phyloP scores from a whole-genome alignment of 2,113 vertebrate species.

The Hypanus sabinus region DNA sequence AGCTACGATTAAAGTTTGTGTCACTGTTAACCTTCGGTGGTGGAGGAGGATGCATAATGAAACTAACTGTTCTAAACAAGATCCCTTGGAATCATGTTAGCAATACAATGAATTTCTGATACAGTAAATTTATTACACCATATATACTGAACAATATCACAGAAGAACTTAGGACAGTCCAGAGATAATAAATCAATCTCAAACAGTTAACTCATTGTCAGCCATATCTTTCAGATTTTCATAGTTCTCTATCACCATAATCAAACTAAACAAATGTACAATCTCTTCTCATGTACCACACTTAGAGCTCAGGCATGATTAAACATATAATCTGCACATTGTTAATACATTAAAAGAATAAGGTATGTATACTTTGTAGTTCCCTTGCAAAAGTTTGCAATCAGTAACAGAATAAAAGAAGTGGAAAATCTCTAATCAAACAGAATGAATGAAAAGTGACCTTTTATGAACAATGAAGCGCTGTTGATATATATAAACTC shows the following conservation, averaged over 20 bases:
- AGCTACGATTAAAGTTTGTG: neutral
- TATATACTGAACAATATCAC: neutral
- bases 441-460: neutral
- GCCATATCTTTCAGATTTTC: neutral
- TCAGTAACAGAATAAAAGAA: neutral
- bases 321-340: neutral
- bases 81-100: slow-evolving; percentile 6
- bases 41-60: too few relatives aligned
- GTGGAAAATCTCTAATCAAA: neutral
- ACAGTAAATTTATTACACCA: slow-evolving; percentile 11
- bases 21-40: neutral
- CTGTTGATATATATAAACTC: neutral
- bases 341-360: neutral
- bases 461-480: neutral
- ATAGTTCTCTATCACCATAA: neutral
- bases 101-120: neutral
- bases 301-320: neutral
- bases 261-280: neutral
- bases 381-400: neutral
- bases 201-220: neutral
- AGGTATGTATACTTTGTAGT: neutral
- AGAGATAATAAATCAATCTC: slow-evolving; percentile 27
- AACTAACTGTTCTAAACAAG: neutral
- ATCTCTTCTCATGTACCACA: too few relatives aligned
- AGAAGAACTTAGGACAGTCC: too few relatives aligned